Evolutionary conservation across 2,113 vertebrate genomes (phyloP).

Genomic region (Clinocottus analis): DNA sequence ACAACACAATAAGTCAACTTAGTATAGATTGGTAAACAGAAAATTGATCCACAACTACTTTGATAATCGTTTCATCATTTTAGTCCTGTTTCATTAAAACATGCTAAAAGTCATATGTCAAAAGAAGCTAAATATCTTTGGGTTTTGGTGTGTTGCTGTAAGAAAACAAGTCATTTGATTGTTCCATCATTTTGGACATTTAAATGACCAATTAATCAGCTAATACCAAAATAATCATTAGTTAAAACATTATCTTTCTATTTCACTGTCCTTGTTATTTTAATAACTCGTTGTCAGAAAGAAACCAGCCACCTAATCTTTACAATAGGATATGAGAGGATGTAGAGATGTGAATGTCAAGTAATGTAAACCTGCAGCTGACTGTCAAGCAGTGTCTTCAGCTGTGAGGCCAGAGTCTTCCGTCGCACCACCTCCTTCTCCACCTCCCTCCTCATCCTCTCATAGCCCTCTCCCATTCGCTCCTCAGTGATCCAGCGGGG

Average conservation of each 20-base stretch:
- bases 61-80: background rate
- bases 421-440: constrained; percentile 83
- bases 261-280: background rate
- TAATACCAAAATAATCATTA: background rate
- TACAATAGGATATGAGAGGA: background rate
- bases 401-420: constrained; percentile 78
- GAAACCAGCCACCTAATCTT: background rate
- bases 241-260: background rate
- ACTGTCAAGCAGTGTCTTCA: constrained; percentile 78
- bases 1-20: background rate
- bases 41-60: background rate
- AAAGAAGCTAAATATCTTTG: background rate
- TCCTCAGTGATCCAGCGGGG: constrained; percentile 47
- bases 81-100: background rate
- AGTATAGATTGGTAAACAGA: background rate
- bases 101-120: background rate
- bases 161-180: background rate
- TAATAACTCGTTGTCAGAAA: background rate
- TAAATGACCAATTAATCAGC: background rate
- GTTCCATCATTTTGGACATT: background rate
- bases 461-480: constrained; percentile 51
- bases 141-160: background rate
- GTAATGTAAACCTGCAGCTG: constrained; percentile 76
- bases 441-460: constrained; percentile 76
- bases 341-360: background rate